These are phyloP conservation scores for Pemphredon lugubris DNA, from an alignment of 2,888 invertebrate species.

Conservation along the genomic window DNA sequence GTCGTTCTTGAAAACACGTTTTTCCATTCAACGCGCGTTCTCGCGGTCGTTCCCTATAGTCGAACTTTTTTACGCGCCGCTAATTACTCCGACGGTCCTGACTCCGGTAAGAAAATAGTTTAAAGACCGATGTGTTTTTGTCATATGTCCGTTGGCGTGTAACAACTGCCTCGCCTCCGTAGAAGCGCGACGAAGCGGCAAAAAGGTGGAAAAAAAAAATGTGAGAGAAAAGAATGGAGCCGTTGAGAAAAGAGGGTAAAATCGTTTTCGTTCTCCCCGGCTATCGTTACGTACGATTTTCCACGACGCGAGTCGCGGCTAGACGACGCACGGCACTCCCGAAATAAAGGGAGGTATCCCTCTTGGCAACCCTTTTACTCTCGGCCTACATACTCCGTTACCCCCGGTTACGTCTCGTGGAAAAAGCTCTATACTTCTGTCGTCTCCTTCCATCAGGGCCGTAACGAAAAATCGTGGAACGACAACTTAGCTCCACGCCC, in stretches of 20 bases:
- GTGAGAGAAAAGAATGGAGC: slow-evolving; percentile 24
- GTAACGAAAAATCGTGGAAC: slow-evolving; percentile 68
- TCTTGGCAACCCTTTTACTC: slow-evolving; percentile 43
- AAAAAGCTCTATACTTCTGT: slow-evolving; percentile 44
- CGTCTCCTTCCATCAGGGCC: slow-evolving; percentile 37
- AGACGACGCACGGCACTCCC: slow-evolving; percentile 42
- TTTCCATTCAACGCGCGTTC: too few species aligned
- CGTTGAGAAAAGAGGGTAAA: slow-evolving; percentile 46
- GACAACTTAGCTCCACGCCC: slow-evolving; percentile 68
- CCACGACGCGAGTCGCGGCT: slow-evolving; percentile 49
- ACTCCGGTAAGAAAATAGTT: slow-evolving; percentile 31
- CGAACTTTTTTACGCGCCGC: slow-evolving; percentile 4
- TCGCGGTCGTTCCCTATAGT: background rate
- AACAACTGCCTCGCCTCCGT: slow-evolving; percentile 39
- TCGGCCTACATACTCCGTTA: slow-evolving; percentile 35
- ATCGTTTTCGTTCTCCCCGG: slow-evolving; percentile 32
- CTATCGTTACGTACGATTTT: slow-evolving; percentile 62
- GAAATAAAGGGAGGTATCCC: slow-evolving; percentile 57
- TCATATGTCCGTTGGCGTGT: slow-evolving; percentile 41
- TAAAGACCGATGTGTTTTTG: slow-evolving; percentile 30
- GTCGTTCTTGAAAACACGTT: too few species aligned
- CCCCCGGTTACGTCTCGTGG: slow-evolving; percentile 4
- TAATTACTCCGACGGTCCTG: slow-evolving; percentile 37
- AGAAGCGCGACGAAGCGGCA: slow-evolving; percentile 54
- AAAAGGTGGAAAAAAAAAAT: slow-evolving; percentile 9